Base-by-base conservation (phyloP, 2,797 vertebrate genomes). In the Gallinago solitaria region DNA sequence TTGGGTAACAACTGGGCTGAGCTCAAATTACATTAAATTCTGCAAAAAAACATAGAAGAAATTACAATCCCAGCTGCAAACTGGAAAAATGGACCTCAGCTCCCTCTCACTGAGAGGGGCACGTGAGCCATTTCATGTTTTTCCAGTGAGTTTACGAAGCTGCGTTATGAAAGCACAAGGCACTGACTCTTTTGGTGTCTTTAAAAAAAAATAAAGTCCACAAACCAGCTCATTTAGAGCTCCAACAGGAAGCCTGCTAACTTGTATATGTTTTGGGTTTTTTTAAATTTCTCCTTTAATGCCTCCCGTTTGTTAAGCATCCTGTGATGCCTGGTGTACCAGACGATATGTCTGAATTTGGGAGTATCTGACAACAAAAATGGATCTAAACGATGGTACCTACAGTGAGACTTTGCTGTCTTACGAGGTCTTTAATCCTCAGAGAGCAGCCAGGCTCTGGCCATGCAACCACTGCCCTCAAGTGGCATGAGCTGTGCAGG, bases 401-500 rank as follows among this genome's bases (percentile, higher is more conserved):
- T 27, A 32, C 2, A 3, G 32, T 2, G 27, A n/a, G 57, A 10
- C 48, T 21, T 13, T 5, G 21, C 2, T 15, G 70, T 2, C 73
- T 11, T 5, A 14, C 2, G 77, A 61, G 13, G 10, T 3, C 30
- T 10, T 85, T 6, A 16, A 8, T 9, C 45, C 54, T 3, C 1
- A 11, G 39, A 16, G 11, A 33, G 60, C 47, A 6, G 0, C 3
- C 30, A 11, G 27, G 59, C 59, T 53, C 60, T 47, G 91, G 51
- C 11, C 65, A 24, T 56, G 89, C 78, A 76, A 47, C 9, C 88
- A 56, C 56, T 91, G 96, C 88, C 95, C 92, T 85, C 92, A 39
- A 68, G 95, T 64, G 93, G 92, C 70, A 3, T 2, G 45, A 48
- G 59, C 50, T 14, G 30, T 3, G 65, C 80, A 50, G 87, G 33